Evolutionary conservation across 2,888 invertebrate species (phyloP), one percentile per base, ranked within the genome.

Genomic region (Pyrocoelia pectoralis): DNA sequence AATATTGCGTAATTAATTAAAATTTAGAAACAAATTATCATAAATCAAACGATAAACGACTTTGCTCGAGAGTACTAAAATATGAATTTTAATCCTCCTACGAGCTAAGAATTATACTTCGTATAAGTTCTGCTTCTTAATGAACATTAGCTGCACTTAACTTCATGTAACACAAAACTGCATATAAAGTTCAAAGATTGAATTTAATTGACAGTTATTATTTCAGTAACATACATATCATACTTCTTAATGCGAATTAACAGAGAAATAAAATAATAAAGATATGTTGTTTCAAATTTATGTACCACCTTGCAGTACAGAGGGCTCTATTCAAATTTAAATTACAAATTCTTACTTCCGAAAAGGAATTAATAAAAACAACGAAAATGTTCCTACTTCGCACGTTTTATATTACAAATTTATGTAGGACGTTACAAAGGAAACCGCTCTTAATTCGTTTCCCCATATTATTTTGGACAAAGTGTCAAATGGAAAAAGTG

Each of bases 21-120:
- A 50, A 55, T 55, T 55, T 54, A 24, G 40, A 50, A 54, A 54
- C 41, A 60, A 55, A 61, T 61, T 55, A 55, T 55, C 55, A 61
- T 61, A 55, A 61, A 55, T 50, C 29, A 10, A 3, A 17, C 33
- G 18, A 60, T 59, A 54, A 60, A 49, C 48, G 48, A 49, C 60
- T 60, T 54, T 48, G 19, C 14, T 54, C 54, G 15, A 40, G 29
- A 17, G 49, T 33, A n/a, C 28, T 48, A 33, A 53, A 53, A 59
- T 59, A 48, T 59, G 43, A 14, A 38, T 24, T 12, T 43, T 61
- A 61, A 61, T 55, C 61, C 41, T 51, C 49, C 54, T 61, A 61
- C 29, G 1, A 61, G 50, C 40, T 43, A 55, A 61, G 61, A 61
- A 55, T 61, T 43, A 19, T 12, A n/a, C 41, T 17, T 19, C 60